phyloP scores from a whole-genome alignment of 2,797 vertebrate species.

The Centropyge bicolor region DNA sequence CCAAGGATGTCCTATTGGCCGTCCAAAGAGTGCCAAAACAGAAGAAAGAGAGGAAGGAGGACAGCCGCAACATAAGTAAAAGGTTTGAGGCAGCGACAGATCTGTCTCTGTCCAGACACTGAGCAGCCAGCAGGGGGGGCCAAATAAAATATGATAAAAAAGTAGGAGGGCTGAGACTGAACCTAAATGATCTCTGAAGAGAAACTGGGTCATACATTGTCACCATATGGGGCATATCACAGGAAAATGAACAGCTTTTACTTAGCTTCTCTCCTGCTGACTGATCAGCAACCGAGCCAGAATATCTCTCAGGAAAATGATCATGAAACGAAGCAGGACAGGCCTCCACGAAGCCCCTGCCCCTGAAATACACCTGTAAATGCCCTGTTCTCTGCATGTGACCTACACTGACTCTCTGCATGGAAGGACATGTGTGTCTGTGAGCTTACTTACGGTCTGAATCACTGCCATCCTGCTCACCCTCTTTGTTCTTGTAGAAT shows the following conservation, averaged over 20 bases:
- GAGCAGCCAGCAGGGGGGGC: slow-evolving; percentile 62
- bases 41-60: slow-evolving; percentile 87
- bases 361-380: slow-evolving; percentile 7
- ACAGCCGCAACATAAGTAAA: slow-evolving; percentile 92
- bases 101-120: slow-evolving; percentile 34
- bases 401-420: slow-evolving; percentile 52
- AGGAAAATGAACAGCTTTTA: slow-evolving; percentile 17
- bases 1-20: slow-evolving; percentile 97
- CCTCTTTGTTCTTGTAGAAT: slow-evolving; percentile 99
- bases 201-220: slow-evolving; percentile 42
- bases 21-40: slow-evolving; percentile 85
- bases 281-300: slow-evolving; percentile 48
- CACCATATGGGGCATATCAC: slow-evolving; percentile 32
- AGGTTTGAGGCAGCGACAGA: slow-evolving; percentile 88
- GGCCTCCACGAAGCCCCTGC: slow-evolving; percentile 85
- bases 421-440: slow-evolving; percentile 51
- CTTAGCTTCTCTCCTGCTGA: slow-evolving; percentile 42
- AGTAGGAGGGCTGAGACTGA: background rate
- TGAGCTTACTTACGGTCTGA: slow-evolving; percentile 95
- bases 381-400: slow-evolving; percentile 60
- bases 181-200: slow-evolving; percentile 8
- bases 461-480: slow-evolving; percentile 97
- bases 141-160: slow-evolving; percentile 14
- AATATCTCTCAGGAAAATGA: slow-evolving; percentile 60
- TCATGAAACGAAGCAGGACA: slow-evolving; percentile 58